phyloP scores from a whole-genome alignment of 2,113 vertebrate genomes.

The Cervus canadensis region DNA sequence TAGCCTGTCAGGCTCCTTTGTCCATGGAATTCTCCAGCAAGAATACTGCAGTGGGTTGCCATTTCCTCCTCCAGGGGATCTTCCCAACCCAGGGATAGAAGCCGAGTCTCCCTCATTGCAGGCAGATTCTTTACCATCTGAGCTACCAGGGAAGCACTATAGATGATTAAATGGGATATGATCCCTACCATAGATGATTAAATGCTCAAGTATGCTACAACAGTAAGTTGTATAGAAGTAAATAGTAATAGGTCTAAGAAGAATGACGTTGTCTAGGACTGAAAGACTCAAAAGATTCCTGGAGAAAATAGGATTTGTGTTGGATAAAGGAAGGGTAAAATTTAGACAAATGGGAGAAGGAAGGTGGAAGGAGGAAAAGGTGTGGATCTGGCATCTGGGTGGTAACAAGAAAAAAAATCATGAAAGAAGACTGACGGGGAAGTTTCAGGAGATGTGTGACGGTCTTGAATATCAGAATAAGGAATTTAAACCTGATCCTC shows the following conservation, averaged over 20 bases:
- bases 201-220: background rate
- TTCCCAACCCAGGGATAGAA: background rate
- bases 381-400: background rate
- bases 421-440: background rate
- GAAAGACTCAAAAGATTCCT: background rate
- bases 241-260: conserved; percentile 15
- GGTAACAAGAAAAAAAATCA: background rate
- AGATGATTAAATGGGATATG: background rate
- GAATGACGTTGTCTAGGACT: background rate
- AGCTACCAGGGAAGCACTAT: background rate
- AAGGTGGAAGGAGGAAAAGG: background rate
- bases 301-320: background rate
- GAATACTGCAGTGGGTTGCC: background rate
- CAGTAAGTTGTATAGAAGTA: background rate
- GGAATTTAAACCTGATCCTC: background rate
- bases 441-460: background rate
- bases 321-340: background rate
- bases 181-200: background rate
- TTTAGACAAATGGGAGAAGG: background rate
- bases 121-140: background rate
- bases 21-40: background rate
- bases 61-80: background rate
- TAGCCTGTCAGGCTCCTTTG: background rate
- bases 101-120: background rate
- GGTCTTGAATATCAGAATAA: background rate